These are phyloP conservation scores for Bubo scandiacus DNA, from an alignment of 2,113 vertebrate genomes.

Conservation along the genomic window DNA sequence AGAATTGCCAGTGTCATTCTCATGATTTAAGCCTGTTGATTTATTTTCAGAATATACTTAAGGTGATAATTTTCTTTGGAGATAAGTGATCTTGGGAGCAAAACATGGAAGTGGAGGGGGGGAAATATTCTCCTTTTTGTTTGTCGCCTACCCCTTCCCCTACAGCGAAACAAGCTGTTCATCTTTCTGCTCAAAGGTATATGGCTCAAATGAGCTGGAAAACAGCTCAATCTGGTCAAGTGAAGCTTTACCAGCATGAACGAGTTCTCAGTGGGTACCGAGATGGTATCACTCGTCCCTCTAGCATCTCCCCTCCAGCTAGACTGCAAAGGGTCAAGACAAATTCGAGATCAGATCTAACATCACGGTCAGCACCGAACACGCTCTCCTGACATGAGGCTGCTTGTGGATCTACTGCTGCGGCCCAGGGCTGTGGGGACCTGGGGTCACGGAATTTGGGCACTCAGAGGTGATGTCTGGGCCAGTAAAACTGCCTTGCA, in stretches of 20 bases:
- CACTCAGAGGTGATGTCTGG: fast-evolving
- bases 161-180: not conserved
- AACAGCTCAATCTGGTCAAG: not conserved
- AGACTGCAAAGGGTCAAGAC: fast-evolving
- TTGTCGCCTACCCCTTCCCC: not conserved
- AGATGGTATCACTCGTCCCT: not conserved
- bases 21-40: not conserved
- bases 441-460: fast-evolving
- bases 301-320: not conserved
- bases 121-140: not conserved
- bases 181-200: not conserved
- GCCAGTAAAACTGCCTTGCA: not conserved
- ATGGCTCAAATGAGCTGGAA: constrained; percentile 7
- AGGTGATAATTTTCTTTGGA: not conserved
- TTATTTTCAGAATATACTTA: not conserved
- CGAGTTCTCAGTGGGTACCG: not conserved
- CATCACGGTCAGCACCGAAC: fast-evolving
- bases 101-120: not conserved
- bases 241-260: not conserved
- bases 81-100: not conserved
- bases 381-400: not conserved
- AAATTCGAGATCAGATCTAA: not conserved
- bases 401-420: not conserved
- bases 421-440: not conserved
- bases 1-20: not conserved